Evolutionary conservation across 2,113 vertebrate species (phyloP), one percentile per base, ranked within the genome.

Genomic region (Menura novaehollandiae): DNA sequence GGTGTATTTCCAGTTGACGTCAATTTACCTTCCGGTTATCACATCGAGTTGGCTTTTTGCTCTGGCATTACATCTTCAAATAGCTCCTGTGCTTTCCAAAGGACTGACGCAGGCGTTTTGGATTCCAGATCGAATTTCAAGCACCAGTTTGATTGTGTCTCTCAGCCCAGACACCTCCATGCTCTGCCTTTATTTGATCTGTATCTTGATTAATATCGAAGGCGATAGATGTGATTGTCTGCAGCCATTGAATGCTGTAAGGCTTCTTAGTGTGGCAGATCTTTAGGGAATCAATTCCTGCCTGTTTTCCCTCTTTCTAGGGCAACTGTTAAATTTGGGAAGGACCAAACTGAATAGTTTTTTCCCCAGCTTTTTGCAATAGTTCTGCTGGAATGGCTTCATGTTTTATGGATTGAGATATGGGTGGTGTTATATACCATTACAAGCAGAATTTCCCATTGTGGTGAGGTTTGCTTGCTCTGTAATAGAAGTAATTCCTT

Each of bases 1-100:
- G 91, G 37, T 88, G 58, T 59, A n/a, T 84, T 96, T 96, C 82
- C 94, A 73, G 76, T 33, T 96, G 95, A 88, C 62, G 82, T 93
- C 89, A 82, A 2, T 95, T 96, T 95, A 80, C 69, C 77, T 97
- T 86, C 94, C 90, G 75, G 77, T 82, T 93, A 66, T 95, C 93
- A 53, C 90, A 82, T 85, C 4, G 74, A 91, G 92, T 91, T 97
- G 92, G 59, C 89, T 97, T 96, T 94, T 58, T 80, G 88, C 66
- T 92, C 86, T 94, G 93, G 33, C 86, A 75, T 93, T 72, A 20
- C 64, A 83, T 92, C 87, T 95, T 79, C 93, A 69, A 63, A 75
- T 78, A 79, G 80, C 95, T 79, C 89, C 37, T 72, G 62, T 76
- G 82, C 76, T 97, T 82, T 96, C 85, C 95, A 97, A 3, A 74